Percentiles rank a stretch among this genome's conserved stretches.
Evolutionary conservation across 2,797 vertebrate genomes (phyloP).

Genomic region (Sebastes nivosus): DNA sequence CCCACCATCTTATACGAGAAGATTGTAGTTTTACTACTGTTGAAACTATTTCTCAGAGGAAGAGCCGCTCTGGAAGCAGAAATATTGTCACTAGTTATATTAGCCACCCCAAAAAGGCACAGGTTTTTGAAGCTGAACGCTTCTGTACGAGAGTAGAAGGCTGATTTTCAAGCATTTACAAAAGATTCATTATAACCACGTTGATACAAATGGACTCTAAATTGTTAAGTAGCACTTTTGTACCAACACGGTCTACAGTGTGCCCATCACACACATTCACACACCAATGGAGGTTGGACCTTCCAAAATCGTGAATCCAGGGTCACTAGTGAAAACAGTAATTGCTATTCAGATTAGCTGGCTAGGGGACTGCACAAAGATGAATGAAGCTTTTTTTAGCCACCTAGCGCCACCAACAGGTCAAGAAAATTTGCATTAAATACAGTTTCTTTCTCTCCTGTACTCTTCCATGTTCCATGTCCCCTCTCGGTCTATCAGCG

Average conservation of each 20-base stretch:
- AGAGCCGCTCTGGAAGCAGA: constrained; percentile 4
- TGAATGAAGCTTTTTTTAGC: neutral
- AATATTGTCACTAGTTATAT: neutral
- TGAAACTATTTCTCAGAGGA: constrained; percentile 30
- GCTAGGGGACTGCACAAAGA: neutral
- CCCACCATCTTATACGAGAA: constrained; percentile 36
- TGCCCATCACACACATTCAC: neutral
- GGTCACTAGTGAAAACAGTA: neutral
- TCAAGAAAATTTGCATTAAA: neutral
- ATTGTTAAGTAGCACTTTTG: neutral
- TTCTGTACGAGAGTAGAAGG: neutral
- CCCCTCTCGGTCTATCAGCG: neutral
- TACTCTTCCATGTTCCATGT: neutral
- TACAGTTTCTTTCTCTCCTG: neutral
- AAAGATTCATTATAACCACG: neutral
- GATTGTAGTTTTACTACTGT: constrained; percentile 27
- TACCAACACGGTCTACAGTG: neutral
- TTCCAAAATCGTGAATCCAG: neutral
- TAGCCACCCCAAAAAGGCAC: neutral
- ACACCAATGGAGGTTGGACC: neutral
- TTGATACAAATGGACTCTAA: neutral
- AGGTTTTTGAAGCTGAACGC: neutral
- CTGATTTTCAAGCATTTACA: constrained; percentile 3
- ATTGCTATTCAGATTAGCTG: neutral
- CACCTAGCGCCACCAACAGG: neutral